Evolutionary conservation across 2,888 invertebrate species (phyloP).

Genomic region (Morinoia aosen): DNA sequence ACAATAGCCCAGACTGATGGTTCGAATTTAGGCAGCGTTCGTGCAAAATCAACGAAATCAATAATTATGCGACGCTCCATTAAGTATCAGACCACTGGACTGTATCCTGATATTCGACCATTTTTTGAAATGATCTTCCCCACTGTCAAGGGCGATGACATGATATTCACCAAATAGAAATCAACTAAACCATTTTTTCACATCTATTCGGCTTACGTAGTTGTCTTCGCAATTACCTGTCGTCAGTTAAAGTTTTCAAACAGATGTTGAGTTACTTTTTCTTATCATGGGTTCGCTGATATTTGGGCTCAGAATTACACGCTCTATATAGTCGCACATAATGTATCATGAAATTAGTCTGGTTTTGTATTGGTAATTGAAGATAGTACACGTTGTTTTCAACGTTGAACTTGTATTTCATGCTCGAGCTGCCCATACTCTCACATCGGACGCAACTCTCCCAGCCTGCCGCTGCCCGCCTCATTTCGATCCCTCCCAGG

Average conservation of each 20-base stretch:
- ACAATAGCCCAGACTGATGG: too few species aligned
- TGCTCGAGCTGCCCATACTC: not conserved
- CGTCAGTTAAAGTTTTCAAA: not conserved
- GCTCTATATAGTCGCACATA: not conserved
- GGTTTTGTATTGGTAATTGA: not conserved
- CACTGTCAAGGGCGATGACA: too few species aligned
- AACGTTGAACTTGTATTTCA: not conserved
- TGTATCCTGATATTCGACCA: too few species aligned
- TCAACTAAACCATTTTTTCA: not conserved
- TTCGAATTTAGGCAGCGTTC: too few species aligned
- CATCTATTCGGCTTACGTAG: not conserved
- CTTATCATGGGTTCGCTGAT: not conserved
- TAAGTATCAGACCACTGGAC: too few species aligned
- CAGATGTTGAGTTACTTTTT: not conserved
- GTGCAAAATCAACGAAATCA: too few species aligned
- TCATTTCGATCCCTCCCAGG: not conserved
- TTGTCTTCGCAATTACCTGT: not conserved
- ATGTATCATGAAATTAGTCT: not conserved
- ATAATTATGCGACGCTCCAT: too few species aligned
- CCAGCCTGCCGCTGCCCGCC: not conserved
- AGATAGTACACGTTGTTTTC: not conserved
- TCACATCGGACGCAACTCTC: not conserved
- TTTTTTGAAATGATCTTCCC: too few species aligned
- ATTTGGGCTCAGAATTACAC: not conserved
- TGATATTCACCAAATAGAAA: too few species aligned